Evolutionary conservation across 2,797 vertebrate species (phyloP).

Genomic region (Xenops minutus): DNA sequence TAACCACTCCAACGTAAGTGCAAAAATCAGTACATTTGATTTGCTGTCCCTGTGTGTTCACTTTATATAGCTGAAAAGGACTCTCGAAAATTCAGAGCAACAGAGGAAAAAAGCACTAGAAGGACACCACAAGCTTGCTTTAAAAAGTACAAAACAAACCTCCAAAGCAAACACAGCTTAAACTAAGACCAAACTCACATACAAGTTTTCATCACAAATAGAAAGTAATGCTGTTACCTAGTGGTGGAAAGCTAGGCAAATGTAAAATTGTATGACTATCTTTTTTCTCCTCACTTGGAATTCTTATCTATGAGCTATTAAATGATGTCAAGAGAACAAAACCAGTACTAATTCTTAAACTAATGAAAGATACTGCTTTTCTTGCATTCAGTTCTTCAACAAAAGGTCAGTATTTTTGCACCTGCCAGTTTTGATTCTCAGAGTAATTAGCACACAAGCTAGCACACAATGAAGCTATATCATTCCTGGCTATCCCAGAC

Average conservation of each 20-base stretch:
- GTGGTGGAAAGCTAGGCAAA: not conserved
- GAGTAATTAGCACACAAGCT: not conserved
- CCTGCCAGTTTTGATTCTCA: not conserved
- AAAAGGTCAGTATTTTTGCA: not conserved
- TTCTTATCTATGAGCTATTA: not conserved
- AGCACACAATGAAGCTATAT: not conserved
- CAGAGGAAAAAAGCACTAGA: not conserved
- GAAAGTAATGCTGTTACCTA: conserved; percentile 45
- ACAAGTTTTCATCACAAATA: not conserved
- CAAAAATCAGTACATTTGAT: not conserved
- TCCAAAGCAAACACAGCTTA: not conserved
- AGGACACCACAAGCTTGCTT: not conserved
- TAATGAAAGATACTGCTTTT: not conserved
- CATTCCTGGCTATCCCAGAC: not conserved
- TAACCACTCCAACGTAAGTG: not conserved
- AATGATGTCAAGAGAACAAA: rapidly evolving
- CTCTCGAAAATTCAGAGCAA: not conserved
- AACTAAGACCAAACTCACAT: not conserved
- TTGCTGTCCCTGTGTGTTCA: not conserved
- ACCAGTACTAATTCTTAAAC: not conserved
- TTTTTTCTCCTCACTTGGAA: not conserved
- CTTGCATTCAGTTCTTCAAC: not conserved
- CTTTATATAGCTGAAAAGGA: not conserved
- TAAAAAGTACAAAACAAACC: not conserved
- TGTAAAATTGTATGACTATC: not conserved